These are phyloP conservation scores for Tipula helvola DNA, from an alignment of 2,888 invertebrate species.

Conservation along the genomic window DNA sequence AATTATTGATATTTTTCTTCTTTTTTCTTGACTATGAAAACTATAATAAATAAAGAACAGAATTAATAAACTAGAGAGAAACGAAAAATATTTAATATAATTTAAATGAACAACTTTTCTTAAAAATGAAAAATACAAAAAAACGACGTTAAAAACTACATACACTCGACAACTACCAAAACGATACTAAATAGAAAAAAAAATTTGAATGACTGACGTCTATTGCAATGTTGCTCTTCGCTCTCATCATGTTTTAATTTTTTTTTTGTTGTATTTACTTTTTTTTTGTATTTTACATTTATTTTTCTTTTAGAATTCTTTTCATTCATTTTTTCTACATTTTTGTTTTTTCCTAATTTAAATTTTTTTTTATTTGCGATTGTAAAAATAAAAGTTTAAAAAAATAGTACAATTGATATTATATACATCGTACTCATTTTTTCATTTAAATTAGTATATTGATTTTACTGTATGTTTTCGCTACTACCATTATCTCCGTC, in stretches of 20 bases:
- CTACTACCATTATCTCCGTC: not conserved
- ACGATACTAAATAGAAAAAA: conserved; percentile 24
- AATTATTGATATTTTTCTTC: conserved; percentile 5
- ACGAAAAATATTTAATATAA: not conserved
- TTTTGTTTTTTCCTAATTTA: not conserved
- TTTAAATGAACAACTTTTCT: not conserved
- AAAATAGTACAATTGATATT: not conserved
- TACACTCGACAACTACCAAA: conserved; percentile 33
- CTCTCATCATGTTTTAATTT: conserved; percentile 7
- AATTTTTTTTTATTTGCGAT: conserved; percentile 4
- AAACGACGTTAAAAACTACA: conserved; percentile 16
- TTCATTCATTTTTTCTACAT: not conserved
- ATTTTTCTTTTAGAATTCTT: not conserved
- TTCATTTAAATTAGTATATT: not conserved
- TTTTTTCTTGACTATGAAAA: not conserved
- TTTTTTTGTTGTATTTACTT: not conserved
- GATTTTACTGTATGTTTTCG: not conserved
- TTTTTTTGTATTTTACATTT: not conserved
- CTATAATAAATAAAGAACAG: not conserved
- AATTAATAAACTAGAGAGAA: not conserved
- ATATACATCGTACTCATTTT: not conserved
- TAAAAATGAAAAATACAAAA: not conserved
- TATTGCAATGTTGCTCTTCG: conserved; percentile 5
- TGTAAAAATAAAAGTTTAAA: not conserved
- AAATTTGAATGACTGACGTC: conserved; percentile 9